Base-by-base conservation (phyloP, 2,113 vertebrate species). In the Fulica atra region DNA sequence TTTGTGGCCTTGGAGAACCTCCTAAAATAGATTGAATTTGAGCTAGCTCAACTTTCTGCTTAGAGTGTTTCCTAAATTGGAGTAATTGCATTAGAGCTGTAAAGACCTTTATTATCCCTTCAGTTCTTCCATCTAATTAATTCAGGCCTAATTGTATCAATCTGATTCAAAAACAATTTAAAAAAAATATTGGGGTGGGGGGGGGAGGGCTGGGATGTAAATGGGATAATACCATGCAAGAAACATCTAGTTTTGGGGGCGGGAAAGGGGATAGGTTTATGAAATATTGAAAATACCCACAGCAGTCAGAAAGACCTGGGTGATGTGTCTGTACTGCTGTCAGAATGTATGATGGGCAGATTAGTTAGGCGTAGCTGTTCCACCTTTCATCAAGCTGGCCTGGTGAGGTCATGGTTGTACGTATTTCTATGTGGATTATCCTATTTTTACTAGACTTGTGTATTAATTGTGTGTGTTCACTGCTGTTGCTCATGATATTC, bases 1-100 rank as follows among this genome's bases (percentile, higher is more conserved):
- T 88, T 81, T 59, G 66, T 54, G 38, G 64, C 33, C 68, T 93
- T 66, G 33, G 42, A 90, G 80, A 73, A 42, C 54, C 60, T 90
- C 56, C 46, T 74, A 46, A 84, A 95, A 33, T 42, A 68, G 64
- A 63, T 31, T 72, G 42, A 86, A 72, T 83, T 93, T 95, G 72
- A 91, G 80, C 38, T 89, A 74, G 42, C 57, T 91, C 77, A 96
- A 13, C 77, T 42, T 91, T 91, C 60, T 86, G 60, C 56, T 88
- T 88, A 70, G 42, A 35, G 54, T 56, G 10, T 81, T 88, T 84
- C 57, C 53, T 70, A 76, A 74, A 71, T 28, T 46, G 53, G 13
- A 93, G 23, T 64, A 93, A 81, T 81, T 83, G 31, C 1, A 2
- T 88, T 81, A 68, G 42, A 95, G 71, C 29, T 71, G 35, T 54